These are phyloP conservation scores for Spisula subtruncata DNA, from an alignment of 2,888 invertebrate species.

Conservation along the genomic window DNA sequence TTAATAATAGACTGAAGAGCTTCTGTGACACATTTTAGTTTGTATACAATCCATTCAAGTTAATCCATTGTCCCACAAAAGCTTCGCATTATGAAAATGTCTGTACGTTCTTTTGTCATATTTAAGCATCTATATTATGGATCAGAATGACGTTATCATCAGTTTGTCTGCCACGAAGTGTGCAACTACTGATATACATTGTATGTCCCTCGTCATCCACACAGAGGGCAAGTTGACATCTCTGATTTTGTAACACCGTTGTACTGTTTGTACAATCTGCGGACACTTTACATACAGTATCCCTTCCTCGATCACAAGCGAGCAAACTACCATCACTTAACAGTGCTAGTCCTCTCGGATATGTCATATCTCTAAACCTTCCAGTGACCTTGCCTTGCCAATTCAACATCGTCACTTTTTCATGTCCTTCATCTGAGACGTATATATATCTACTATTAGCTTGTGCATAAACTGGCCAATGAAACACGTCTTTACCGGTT, in stretches of 20 bases:
- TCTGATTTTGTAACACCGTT: not conserved
- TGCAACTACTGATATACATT: not conserved
- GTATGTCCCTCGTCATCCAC: not conserved
- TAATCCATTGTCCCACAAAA: no score
- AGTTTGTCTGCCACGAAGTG: not conserved
- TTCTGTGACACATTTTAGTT: no score
- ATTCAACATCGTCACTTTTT: not conserved
- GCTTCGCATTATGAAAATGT: no score
- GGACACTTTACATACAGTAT: not conserved
- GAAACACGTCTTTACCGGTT: not conserved
- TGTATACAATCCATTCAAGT: no score
- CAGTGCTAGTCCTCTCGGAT: not conserved
- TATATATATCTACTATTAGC: not conserved
- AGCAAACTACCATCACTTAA: not conserved
- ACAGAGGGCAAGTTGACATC: not conserved
- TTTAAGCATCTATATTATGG: no score
- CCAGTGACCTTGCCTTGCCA: not conserved
- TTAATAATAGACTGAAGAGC: no score
- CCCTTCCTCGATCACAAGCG: not conserved
- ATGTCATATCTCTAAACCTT: not conserved
- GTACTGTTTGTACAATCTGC: not conserved
- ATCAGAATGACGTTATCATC: not conserved
- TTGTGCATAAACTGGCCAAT: not conserved
- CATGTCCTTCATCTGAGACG: not conserved
- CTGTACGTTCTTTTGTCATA: no score